Evolutionary conservation across 2,113 vertebrate genomes (phyloP).

Genomic region (Hiodon tergisus): DNA sequence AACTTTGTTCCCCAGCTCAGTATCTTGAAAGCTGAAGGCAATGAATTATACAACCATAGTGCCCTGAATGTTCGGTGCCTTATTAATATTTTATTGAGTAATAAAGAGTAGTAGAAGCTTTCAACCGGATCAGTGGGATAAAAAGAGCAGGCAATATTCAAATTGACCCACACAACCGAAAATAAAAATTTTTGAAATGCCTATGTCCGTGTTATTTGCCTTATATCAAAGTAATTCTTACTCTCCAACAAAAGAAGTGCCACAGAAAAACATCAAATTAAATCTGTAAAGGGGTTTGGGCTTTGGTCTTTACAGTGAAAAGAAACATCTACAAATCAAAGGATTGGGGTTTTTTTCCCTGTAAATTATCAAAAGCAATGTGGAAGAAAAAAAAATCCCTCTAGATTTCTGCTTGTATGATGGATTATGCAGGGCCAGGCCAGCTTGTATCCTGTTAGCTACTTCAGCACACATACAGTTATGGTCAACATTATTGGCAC

Average conservation of each 20-base stretch:
- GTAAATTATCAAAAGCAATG: conserved; percentile 11
- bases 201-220: conserved; percentile 21
- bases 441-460: no score
- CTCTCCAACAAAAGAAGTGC: conserved; percentile 36
- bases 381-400: no score
- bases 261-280: conserved; percentile 22
- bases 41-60: conserved; percentile 29
- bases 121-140: conserved; percentile 17
- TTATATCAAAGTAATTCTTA: conserved; percentile 45
- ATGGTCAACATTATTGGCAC: no score
- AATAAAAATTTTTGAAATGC: conserved; percentile 11
- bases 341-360: neutral
- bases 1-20: conserved; percentile 11
- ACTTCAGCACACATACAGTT: no score
- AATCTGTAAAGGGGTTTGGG: conserved; percentile 31
- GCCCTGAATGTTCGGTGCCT: conserved; percentile 25
- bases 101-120: conserved; percentile 31
- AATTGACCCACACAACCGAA: conserved; percentile 18
- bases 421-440: no score
- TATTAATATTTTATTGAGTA: conserved; percentile 49
- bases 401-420: no score
- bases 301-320: conserved; percentile 44
- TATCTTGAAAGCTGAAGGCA: conserved; percentile 25
- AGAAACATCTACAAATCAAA: conserved; percentile 22
- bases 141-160: conserved; percentile 13